A percentile compares a stretch with the other conserved stretches of the same genome.
Evolutionary conservation across 1,140 invertebrate genomes (phyloP).

Genomic region (Neuroterus valhalla): DNA sequence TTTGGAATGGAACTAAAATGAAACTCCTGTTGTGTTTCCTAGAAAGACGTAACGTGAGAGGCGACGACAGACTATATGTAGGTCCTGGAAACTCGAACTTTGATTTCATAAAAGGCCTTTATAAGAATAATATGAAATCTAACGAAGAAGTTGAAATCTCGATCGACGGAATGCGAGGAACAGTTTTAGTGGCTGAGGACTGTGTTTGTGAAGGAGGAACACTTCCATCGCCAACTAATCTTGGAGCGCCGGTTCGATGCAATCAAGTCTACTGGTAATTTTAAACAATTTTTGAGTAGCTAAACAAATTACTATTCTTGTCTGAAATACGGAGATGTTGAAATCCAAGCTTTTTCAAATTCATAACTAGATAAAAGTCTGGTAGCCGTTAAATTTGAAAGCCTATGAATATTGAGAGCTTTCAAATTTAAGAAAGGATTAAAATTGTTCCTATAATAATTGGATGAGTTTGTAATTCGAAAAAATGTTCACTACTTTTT

Average conservation of each 20-base stretch:
- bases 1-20: slow-evolving; percentile 2
- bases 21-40: slow-evolving; percentile 48
- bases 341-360: no score
- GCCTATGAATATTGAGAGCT: no score
- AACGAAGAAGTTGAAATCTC: slow-evolving; percentile 75
- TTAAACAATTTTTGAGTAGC: no score
- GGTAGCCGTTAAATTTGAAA: no score
- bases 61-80: slow-evolving; percentile 89
- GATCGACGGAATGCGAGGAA: slow-evolving; percentile 85
- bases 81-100: slow-evolving; percentile 81
- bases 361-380: no score
- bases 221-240: slow-evolving; percentile 83
- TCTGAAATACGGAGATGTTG: no score
- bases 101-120: slow-evolving; percentile 82
- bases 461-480: background rate
- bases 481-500: slow-evolving; percentile 51
- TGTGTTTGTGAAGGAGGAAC: slow-evolving; percentile 79
- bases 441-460: background rate
- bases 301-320: no score
- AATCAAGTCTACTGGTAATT: slow-evolving; percentile 75
- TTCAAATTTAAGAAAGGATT: no score
- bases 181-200: slow-evolving; percentile 82
- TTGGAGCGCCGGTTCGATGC: slow-evolving; percentile 74
- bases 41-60: slow-evolving; percentile 81
- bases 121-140: slow-evolving; percentile 75